Base-by-base conservation (phyloP, 2,888 invertebrate genomes). In the Heliconius ethilla region DNA sequence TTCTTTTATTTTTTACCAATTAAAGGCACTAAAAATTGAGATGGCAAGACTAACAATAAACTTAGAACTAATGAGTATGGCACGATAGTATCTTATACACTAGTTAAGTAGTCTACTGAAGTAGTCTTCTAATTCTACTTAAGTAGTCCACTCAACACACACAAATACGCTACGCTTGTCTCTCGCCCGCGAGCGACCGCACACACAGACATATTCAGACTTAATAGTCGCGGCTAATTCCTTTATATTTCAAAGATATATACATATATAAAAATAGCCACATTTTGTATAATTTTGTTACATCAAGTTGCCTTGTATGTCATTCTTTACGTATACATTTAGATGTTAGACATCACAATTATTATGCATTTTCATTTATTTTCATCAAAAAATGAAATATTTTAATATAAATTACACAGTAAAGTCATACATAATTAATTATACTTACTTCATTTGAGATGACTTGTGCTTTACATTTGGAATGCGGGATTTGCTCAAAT, bases 1-100 rank as follows among this genome's bases (percentile, higher is more conserved):
- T 9, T 37, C 13, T 69, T 55, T 67, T 6, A 51, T 59, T 62
- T 69, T 40, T 37, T 37, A 67, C 27, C 51, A 70, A 70, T 29
- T 7, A 70, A 70, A 70, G 51, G 51, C 51, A 27, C 27, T 27
- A 51, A 29, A 27, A 70, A 55, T 72, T 74, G 74, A 65, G 74
- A 74, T 67, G 51, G 75, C 66, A 75, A 66, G 66, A 75, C 66
- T 62, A 62, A 62, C 66, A 27, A 70, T 29, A 40, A 27, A 29
- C 55, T 29, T 80, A 81, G 37, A 77, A 33, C 78, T 83, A 75
- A 82, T 83, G 84, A 85, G 83, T 87, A 87, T 88, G 88, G 88
- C 88, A 88, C 87, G 83, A 84, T 85, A 83, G 83, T 77, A 73
- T 79, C 11, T 70, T 29, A 59, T n/a, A 51, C 25, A 37, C 69